phyloP scores from a whole-genome alignment of 2,113 vertebrate species.

The Cyanistes caeruleus region DNA sequence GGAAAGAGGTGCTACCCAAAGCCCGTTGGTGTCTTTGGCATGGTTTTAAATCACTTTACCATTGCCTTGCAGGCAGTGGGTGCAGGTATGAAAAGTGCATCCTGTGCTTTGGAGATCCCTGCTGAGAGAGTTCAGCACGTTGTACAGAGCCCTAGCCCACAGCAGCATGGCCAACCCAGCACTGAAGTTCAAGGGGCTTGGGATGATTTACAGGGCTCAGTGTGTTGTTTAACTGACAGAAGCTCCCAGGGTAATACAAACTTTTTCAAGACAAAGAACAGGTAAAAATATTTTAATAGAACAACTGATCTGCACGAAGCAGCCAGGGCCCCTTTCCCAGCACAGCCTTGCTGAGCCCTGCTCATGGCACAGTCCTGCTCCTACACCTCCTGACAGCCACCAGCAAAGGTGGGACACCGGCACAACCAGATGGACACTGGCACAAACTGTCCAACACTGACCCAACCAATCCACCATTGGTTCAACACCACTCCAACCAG shows the following conservation, averaged over 20 bases:
- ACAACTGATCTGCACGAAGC: not conserved
- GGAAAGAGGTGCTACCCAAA: not conserved
- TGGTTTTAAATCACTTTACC: not conserved
- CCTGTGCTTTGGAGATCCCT: not conserved
- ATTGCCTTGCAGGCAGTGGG: not conserved
- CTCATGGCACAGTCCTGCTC: not conserved
- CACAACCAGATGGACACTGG: rapidly evolving
- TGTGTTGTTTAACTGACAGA: not conserved
- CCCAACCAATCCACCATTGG: not conserved
- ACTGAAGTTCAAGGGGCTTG: not conserved
- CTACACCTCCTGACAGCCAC: not conserved
- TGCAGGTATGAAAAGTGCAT: not conserved
- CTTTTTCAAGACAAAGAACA: not conserved
- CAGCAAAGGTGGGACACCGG: not conserved
- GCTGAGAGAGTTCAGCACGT: rapidly evolving
- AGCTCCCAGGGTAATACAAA: not conserved
- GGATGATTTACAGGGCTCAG: not conserved
- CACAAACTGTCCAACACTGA: not conserved
- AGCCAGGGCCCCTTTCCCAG: not conserved
- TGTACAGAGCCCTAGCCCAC: not conserved
- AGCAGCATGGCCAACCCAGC: rapidly evolving
- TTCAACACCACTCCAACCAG: not conserved
- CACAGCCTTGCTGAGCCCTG: not conserved
- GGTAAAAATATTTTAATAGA: not conserved
- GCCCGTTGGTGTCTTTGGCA: rapidly evolving